These are phyloP conservation scores for Psittacula cyanocephala DNA, from an alignment of 2,113 vertebrate genomes.

Conservation along the genomic window DNA sequence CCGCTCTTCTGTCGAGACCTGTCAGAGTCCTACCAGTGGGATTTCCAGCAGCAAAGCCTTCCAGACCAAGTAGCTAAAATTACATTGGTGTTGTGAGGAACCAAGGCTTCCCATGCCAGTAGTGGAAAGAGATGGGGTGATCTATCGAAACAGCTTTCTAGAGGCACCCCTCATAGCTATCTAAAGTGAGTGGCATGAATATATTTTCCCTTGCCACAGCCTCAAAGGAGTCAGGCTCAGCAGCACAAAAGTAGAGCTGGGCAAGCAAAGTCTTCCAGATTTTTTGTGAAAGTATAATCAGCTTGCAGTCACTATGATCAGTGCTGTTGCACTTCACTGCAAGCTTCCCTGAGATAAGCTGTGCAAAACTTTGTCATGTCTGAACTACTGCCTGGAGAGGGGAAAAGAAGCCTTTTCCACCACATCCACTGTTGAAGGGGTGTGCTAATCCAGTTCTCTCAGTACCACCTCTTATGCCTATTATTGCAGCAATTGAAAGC, in stretches of 20 bases:
- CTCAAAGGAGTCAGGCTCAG: neutral
- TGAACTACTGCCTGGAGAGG: neutral
- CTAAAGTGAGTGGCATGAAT: neutral
- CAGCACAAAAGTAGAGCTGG: rapidly evolving
- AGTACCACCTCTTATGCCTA: rapidly evolving
- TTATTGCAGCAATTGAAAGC: neutral
- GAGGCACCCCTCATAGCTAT: neutral
- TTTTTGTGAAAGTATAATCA: neutral
- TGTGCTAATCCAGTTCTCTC: neutral
- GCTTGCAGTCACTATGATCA: neutral
- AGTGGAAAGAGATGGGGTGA: neutral
- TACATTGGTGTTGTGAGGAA: neutral
- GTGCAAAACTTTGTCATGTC: no score
- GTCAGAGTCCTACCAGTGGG: rapidly evolving
- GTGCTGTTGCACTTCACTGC: no score
- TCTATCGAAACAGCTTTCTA: neutral
- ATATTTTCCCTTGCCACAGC: neutral
- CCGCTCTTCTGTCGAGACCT: neutral
- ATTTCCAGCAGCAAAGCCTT: neutral
- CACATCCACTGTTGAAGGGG: neutral
- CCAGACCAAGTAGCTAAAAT: neutral
- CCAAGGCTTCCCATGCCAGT: neutral
- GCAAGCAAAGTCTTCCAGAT: neutral
- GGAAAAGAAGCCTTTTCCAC: neutral
- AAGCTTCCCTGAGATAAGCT: neutral